These are phyloP conservation scores for Hassar affinis DNA, from an alignment of 2,113 vertebrate genomes.

Conservation along the genomic window DNA sequence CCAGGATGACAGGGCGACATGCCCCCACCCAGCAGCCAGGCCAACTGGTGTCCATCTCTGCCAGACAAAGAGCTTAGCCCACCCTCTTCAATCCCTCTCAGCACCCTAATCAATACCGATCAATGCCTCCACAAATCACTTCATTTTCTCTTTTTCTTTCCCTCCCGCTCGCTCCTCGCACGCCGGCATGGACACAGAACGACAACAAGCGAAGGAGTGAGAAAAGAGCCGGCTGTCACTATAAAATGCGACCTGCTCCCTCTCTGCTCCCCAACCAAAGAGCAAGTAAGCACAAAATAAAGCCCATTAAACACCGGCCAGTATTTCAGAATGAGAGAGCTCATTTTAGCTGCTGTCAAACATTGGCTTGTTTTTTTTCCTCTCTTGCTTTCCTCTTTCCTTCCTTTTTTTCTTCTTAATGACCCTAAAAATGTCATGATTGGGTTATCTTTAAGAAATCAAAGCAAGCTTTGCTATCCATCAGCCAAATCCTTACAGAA, in stretches of 20 bases:
- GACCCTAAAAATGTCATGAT: conserved; percentile 65
- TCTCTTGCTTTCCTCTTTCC: conserved; percentile 18
- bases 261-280: conserved; percentile 40
- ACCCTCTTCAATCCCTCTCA: conserved; percentile 50
- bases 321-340: conserved; percentile 55
- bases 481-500: conserved; percentile 57
- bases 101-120: conserved; percentile 70
- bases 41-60: conserved; percentile 15
- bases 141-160: conserved; percentile 65
- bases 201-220: conserved; percentile 11
- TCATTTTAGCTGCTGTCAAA: conserved; percentile 57
- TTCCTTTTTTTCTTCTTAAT: conserved; percentile 49
- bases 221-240: conserved; percentile 34
- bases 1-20: neutral
- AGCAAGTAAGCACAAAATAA: conserved; percentile 57
- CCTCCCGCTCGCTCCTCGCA: conserved; percentile 8
- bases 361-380: conserved; percentile 26
- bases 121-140: conserved; percentile 71
- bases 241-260: conserved; percentile 50
- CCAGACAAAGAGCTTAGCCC: conserved; percentile 49
- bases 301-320: conserved; percentile 54
- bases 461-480: conserved; percentile 53
- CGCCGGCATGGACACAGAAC: conserved; percentile 33
- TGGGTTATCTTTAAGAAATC: conserved; percentile 64
- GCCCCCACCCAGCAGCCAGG: conserved; percentile 10